Evolutionary conservation across 2,888 invertebrate genomes (phyloP), one percentile per base, ranked within the genome.

Genomic region (Agrilus mali): DNA sequence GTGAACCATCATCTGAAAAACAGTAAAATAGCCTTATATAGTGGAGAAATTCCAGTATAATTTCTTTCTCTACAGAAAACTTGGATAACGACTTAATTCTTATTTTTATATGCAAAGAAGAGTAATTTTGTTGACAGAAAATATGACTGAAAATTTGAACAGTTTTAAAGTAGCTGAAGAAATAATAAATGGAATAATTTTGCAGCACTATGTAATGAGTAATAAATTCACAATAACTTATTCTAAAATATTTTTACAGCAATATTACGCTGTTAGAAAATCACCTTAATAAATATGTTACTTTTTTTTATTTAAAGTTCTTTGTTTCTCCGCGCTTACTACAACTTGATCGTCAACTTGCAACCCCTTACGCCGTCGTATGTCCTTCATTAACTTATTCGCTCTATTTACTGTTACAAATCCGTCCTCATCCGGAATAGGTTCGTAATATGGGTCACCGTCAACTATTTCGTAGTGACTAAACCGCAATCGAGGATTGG

Each of bases 401-500:
- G 42, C 34, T 27, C 45, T 36, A 13, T 27, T 34, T 15, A 36
- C 32, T 10, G 31, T 37, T 8, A 36, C 42, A 13, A 32, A 17
- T 32, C 37, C 42, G n/a, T 42, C 42, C 15, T 42, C 42, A 41
- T 27, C 27, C 10, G 27, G 27, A 10, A 27, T 27, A 10, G 27
- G 27, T 10, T 27, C 27, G 27, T 27, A 27, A 27, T 27, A 27
- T 10, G 27, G 27, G 27, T 27, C 27, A 10, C 27, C 27, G 8
- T 27, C 27, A 3, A 27, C 27, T 4, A 92, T 89, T 84, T 97
- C 95, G 88, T 96, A 99, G 67, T 97, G 96, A 61, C 93, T 94
- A 72, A 96, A 96, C 56, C 88, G 77, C 53, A 98, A 76, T 65
- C 94, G 95, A 1, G 97, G 96, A 63, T 86, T 86, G 7, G 97